phyloP scores from a whole-genome alignment of 1,140 invertebrate genomes.

The Ceratina australensis region DNA sequence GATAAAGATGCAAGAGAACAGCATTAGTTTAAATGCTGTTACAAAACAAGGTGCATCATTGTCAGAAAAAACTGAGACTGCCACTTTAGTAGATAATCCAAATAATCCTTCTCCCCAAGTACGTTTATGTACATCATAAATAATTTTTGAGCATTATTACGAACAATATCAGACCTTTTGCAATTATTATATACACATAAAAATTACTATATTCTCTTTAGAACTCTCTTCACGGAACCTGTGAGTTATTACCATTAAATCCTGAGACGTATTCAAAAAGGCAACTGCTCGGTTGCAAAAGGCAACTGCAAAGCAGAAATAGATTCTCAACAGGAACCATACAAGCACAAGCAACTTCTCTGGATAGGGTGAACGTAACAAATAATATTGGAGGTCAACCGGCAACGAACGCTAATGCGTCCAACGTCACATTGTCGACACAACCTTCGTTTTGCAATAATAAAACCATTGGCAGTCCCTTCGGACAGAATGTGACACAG shows the following conservation, averaged over 20 bases:
- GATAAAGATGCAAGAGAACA: conserved; percentile 68
- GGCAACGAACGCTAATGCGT: conserved; percentile 45
- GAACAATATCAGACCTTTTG: background rate
- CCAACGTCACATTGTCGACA: conserved; percentile 23
- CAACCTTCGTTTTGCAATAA: conserved; percentile 43
- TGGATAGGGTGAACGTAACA: conserved; percentile 41
- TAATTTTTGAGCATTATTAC: conserved; percentile 4
- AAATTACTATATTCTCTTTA: conserved; percentile 28
- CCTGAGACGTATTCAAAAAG: conserved; percentile 29
- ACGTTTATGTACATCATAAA: conserved; percentile 7
- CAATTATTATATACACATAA: background rate
- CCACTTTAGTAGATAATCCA: conserved; percentile 52
- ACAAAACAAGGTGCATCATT: conserved; percentile 62
- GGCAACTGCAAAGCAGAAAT: conserved; percentile 52
- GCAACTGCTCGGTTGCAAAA: conserved; percentile 23
- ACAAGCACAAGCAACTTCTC: conserved; percentile 21
- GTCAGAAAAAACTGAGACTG: conserved; percentile 54
- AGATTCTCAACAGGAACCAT: conserved; percentile 34
- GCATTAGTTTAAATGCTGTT: conserved; percentile 57
- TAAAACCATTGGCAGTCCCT: conserved; percentile 20
- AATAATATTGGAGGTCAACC: conserved; percentile 27
- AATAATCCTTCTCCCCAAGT: conserved; percentile 53
- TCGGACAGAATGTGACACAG: conserved; percentile 48
- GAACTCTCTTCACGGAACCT: conserved; percentile 30
- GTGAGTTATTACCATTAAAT: conserved; percentile 25